A percentile compares a stretch with the other conserved stretches of the same genome.
phyloP scores from a whole-genome alignment of 2,113 vertebrate species.

The Carlito syrichta region DNA sequence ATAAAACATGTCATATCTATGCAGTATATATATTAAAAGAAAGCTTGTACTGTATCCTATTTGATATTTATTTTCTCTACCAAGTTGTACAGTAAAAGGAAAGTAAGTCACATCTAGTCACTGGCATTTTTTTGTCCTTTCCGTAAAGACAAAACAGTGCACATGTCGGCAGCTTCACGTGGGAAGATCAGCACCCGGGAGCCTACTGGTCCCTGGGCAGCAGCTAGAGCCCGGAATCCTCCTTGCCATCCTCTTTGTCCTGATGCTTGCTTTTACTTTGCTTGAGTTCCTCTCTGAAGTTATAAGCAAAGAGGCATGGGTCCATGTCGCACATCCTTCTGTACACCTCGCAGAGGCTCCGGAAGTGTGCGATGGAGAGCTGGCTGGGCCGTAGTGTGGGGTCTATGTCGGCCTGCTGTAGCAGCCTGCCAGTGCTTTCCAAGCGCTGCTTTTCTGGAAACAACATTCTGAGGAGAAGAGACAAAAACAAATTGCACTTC shows the following conservation, averaged over 20 bases:
- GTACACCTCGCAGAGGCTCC: constrained; percentile 88
- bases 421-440: constrained; percentile 86
- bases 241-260: not conserved
- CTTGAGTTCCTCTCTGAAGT: constrained; percentile 91
- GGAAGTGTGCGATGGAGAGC: constrained; percentile 89
- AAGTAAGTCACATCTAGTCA: constrained; percentile 49
- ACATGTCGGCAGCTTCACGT: rapidly evolving
- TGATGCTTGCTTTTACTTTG: constrained; percentile 66
- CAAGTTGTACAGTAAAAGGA: constrained; percentile 80
- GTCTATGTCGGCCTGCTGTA: constrained; percentile 89
- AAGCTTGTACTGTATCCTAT: constrained; percentile 82
- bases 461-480: constrained; percentile 84
- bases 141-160: not conserved
- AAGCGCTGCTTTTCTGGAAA: constrained; percentile 89
- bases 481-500: not conserved
- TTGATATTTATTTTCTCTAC: constrained; percentile 85
- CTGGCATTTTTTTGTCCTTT: constrained; percentile 39
- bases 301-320: constrained; percentile 85
- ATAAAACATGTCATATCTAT: constrained; percentile 74
- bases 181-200: rapidly evolving
- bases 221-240: not conserved
- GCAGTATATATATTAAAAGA: constrained; percentile 81
- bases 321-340: constrained; percentile 87
- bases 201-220: rapidly evolving
- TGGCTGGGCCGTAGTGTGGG: constrained; percentile 89